Percentiles rank a stretch among this genome's conserved stretches.
These are phyloP conservation scores for Anguilla anguilla DNA, from an alignment of 2,797 vertebrate species.

Conservation along the genomic window DNA sequence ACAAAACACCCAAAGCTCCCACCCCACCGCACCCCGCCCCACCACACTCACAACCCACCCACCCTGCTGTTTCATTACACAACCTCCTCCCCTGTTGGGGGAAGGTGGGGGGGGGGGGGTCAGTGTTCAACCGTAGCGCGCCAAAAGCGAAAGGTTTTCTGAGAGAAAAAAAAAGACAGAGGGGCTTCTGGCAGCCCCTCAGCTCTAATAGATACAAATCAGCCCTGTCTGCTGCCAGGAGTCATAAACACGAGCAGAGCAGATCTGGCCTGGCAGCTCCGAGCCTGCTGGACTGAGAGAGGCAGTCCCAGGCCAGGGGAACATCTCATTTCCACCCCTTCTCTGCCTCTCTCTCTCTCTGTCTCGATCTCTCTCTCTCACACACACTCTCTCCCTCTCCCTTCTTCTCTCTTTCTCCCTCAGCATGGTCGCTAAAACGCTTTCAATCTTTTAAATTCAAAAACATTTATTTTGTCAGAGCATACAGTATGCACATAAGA, in stretches of 20 bases:
- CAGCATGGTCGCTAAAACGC: background rate
- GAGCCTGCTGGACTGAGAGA: background rate
- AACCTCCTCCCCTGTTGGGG: background rate
- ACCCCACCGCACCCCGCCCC: too few species aligned
- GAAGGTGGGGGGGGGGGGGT: background rate
- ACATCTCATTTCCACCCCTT: background rate
- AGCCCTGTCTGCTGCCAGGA: background rate
- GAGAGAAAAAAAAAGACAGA: background rate
- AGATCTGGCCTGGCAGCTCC: background rate
- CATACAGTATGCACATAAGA: background rate
- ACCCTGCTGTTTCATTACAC: background rate
- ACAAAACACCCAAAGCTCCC: background rate
- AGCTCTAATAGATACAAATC: slow-evolving; percentile 16
- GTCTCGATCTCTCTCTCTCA: background rate
- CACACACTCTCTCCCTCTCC: background rate
- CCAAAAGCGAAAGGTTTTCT: background rate
- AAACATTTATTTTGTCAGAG: background rate
- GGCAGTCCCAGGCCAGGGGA: background rate
- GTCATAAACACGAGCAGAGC: background rate
- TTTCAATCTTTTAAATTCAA: background rate
- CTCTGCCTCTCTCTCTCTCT: background rate
- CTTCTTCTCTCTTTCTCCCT: background rate
- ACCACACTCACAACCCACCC: background rate
- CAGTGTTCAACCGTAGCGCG: background rate
- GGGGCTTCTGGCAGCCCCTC: background rate